Percentiles rank a stretch among this genome's conserved stretches.
phyloP scores from a whole-genome alignment of 2,888 invertebrate genomes.

The Stenoptilia bipunctidactyla region DNA sequence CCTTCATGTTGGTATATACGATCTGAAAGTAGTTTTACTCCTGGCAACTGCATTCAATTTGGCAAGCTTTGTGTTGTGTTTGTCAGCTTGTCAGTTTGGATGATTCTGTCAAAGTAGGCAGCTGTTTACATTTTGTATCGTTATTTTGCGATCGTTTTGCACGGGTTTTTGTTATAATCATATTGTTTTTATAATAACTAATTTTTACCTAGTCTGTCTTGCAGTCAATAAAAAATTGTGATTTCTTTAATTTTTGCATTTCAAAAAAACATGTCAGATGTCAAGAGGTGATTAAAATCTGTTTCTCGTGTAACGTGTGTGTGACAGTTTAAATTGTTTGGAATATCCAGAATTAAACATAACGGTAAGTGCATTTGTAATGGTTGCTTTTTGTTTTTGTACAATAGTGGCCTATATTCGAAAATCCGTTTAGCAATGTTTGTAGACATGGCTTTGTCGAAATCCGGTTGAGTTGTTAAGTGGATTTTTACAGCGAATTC shows the following conservation, averaged over 20 bases:
- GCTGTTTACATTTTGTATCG: slow-evolving; percentile 69
- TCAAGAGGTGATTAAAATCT: slow-evolving; percentile 66
- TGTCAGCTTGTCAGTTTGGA: slow-evolving; percentile 41
- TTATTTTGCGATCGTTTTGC: slow-evolving; percentile 67
- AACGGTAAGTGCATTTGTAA: slow-evolving; percentile 45
- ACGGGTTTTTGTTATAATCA: slow-evolving; percentile 53
- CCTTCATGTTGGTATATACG: slow-evolving; percentile 23
- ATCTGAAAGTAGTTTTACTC: slow-evolving; percentile 48
- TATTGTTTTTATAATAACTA: slow-evolving; percentile 58
- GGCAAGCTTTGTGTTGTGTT: slow-evolving; percentile 19
- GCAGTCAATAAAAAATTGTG: slow-evolving; percentile 46
- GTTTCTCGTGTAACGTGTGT: slow-evolving; percentile 60
- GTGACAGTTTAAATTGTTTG: slow-evolving; percentile 66
- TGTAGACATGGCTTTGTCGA: slow-evolving; percentile 14
- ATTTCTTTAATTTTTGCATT: slow-evolving; percentile 26
- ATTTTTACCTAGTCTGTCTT: slow-evolving; percentile 43
- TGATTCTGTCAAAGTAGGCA: slow-evolving; percentile 65
- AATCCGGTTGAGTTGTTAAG: slow-evolving; percentile 1
- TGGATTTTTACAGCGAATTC: slow-evolving; percentile 10
- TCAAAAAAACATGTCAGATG: slow-evolving; percentile 59
- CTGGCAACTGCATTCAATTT: slow-evolving; percentile 35
- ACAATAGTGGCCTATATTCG: slow-evolving; percentile 18
- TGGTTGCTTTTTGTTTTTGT: slow-evolving; percentile 23
- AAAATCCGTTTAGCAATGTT: slow-evolving; percentile 9
- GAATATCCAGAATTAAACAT: slow-evolving; percentile 62